Percentiles rank a stretch among this genome's conserved stretches.
These are phyloP conservation scores for Trematomus loennbergii DNA, from an alignment of 2,113 vertebrate species.

Conservation along the genomic window DNA sequence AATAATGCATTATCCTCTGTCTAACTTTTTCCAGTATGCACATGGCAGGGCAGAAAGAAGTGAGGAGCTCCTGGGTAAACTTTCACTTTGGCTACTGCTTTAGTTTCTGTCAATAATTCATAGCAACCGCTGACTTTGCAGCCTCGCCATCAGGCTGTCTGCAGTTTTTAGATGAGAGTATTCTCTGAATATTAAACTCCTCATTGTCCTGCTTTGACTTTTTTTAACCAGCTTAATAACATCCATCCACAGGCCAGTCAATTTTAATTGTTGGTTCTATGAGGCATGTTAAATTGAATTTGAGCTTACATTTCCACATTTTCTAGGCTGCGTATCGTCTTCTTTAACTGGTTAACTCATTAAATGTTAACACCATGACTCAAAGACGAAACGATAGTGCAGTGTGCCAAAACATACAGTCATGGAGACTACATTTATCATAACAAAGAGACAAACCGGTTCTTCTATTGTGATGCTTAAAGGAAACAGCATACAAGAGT, in stretches of 20 bases:
- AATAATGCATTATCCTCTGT: constrained; percentile 66
- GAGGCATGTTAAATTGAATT: background rate
- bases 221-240: constrained; percentile 4
- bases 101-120: constrained; percentile 77
- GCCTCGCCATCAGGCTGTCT: background rate
- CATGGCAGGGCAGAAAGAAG: constrained; percentile 35
- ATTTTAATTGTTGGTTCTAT: background rate
- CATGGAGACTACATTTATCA: background rate
- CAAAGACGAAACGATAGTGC: constrained; percentile 7
- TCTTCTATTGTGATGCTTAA: background rate
- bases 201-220: background rate
- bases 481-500: background rate
- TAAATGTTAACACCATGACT: constrained; percentile 7
- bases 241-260: background rate
- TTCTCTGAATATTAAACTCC: constrained; percentile 50
- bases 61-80: constrained; percentile 67
- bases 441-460: constrained; percentile 8
- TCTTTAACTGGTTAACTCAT: background rate
- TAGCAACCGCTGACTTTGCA: constrained; percentile 64
- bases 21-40: constrained; percentile 20
- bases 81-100: constrained; percentile 64
- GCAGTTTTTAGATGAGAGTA: constrained; percentile 3
- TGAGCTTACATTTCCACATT: background rate
- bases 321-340: background rate
- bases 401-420: constrained; percentile 2